These are phyloP conservation scores for Paralinhomoeus sp. DNA, from an alignment of 2,888 invertebrate species.

Conservation along the genomic window DNA sequence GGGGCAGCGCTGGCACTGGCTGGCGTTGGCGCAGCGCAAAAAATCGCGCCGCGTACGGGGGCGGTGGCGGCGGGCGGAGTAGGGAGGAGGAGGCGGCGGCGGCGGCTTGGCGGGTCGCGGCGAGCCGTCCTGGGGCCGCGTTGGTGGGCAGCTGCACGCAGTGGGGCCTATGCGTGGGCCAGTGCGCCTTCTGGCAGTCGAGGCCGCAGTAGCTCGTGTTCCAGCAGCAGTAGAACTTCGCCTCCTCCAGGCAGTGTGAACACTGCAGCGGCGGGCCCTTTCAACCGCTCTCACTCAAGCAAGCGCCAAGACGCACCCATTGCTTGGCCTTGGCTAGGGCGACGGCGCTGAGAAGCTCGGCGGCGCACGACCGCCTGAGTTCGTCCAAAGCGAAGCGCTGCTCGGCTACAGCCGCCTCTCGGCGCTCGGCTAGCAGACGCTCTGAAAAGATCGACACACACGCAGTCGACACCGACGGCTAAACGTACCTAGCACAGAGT, in stretches of 20 bases:
- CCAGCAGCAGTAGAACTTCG: conserved; percentile 83
- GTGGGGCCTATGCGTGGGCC: conserved; percentile 47
- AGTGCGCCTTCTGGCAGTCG: conserved; percentile 61
- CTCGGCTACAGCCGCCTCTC: too few species aligned
- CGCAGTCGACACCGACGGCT: too few species aligned
- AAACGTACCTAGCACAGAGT: too few species aligned
- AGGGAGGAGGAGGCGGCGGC: background rate
- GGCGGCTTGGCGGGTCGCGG: background rate
- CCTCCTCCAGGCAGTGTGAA: conserved; percentile 59
- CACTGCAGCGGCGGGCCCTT: conserved; percentile 37
- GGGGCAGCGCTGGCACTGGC: too few species aligned
- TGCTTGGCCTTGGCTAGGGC: too few species aligned
- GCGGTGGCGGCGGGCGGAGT: background rate
- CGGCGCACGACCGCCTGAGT: too few species aligned
- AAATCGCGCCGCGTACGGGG: background rate
- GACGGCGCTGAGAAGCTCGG: too few species aligned
- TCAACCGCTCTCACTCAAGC: background rate
- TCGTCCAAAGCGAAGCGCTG: too few species aligned
- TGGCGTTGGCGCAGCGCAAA: too few species aligned
- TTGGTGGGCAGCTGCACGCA: conserved; percentile 26
- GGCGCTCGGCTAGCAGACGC: too few species aligned
- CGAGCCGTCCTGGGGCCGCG: background rate
- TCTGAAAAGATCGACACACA: too few species aligned
- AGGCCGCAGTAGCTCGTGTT: conserved; percentile 80
- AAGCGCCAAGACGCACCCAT: background rate